Percentiles rank a stretch among this genome's conserved stretches.
These are phyloP conservation scores for Serilophus lunatus DNA, from an alignment of 2,113 vertebrate species.

Conservation along the genomic window DNA sequence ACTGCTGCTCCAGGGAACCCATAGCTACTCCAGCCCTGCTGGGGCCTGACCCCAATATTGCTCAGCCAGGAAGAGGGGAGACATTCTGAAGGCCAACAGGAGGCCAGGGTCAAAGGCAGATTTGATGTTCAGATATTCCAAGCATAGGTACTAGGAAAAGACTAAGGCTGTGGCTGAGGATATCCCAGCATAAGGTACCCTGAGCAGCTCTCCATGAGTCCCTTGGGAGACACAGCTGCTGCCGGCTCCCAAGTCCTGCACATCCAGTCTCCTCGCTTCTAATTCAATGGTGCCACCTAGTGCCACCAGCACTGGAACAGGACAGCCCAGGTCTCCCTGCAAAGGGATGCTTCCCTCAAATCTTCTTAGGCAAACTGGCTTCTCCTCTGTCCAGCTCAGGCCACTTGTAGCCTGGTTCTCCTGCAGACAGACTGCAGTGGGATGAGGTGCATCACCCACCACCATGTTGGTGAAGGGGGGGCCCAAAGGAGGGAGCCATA, in stretches of 20 bases:
- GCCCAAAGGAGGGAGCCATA: neutral
- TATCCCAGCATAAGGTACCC: neutral
- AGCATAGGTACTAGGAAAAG: rapidly evolving
- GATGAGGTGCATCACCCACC: neutral
- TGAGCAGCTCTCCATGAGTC: too few species aligned
- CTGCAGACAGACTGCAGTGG: rapidly evolving
- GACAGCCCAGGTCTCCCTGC: rapidly evolving
- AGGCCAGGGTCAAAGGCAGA: neutral
- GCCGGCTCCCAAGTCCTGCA: rapidly evolving
- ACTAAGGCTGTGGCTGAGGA: neutral
- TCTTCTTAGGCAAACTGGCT: rapidly evolving
- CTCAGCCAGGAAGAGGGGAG: rapidly evolving
- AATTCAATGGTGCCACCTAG: constrained; percentile 25
- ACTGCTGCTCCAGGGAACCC: neutral
- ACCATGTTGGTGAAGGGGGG: neutral
- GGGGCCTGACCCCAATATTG: rapidly evolving
- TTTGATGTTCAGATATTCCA: rapidly evolving
- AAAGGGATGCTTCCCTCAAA: rapidly evolving
- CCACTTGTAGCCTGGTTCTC: rapidly evolving
- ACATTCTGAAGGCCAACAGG: too few species aligned
- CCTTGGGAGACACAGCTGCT: rapidly evolving
- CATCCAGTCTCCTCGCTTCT: neutral
- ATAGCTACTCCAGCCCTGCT: neutral
- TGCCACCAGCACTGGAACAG: neutral
- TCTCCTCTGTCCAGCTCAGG: neutral